Evolutionary conservation across 2,113 vertebrate genomes (phyloP).

Genomic region (Zosterops lateralis): DNA sequence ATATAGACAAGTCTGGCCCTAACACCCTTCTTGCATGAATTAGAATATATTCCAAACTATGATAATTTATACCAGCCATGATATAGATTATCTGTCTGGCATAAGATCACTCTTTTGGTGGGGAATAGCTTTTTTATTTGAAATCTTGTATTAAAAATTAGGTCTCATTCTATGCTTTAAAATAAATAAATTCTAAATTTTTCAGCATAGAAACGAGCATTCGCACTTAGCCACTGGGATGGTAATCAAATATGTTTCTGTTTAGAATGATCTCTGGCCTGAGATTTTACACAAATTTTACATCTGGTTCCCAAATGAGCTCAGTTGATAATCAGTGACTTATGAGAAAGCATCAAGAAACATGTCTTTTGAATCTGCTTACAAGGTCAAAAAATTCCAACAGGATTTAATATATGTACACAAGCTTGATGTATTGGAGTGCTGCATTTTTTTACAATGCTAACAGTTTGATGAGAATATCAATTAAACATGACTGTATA

Average conservation of each 20-base stretch:
- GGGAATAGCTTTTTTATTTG: background rate
- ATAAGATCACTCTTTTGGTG: background rate
- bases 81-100: background rate
- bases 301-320: background rate
- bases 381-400: slow-evolving; percentile 34
- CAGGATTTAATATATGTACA: background rate
- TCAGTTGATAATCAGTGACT: background rate
- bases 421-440: background rate
- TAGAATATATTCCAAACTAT: background rate
- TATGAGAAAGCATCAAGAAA: background rate
- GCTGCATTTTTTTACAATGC: background rate
- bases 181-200: background rate
- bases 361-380: background rate
- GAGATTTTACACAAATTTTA: slow-evolving; percentile 6
- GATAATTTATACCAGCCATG: rapidly evolving
- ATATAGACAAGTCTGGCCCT: background rate
- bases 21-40: background rate
- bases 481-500: slow-evolving; percentile 38
- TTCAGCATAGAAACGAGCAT: background rate
- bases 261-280: background rate
- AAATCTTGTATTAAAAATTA: background rate
- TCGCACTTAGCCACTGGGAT: background rate
- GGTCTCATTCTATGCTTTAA: background rate
- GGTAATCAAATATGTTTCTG: background rate
- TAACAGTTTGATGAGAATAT: slow-evolving; percentile 50